These are phyloP conservation scores for Hyppa rectilinea DNA, from an alignment of 2,888 invertebrate species.

Conservation along the genomic window DNA sequence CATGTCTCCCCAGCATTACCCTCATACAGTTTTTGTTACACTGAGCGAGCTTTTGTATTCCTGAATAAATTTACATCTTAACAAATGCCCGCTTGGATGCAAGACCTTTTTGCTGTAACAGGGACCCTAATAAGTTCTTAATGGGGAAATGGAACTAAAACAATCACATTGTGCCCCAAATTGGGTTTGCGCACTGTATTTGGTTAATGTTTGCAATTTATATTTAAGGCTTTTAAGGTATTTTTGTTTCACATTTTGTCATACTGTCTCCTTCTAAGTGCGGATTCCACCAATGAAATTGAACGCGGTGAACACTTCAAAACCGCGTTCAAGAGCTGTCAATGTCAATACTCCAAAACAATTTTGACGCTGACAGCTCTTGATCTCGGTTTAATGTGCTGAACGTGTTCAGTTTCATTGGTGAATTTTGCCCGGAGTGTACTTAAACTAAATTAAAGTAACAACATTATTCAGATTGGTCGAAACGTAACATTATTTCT, in stretches of 20 bases:
- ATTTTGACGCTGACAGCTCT: too few species aligned
- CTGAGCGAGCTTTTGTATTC: constrained; percentile 79
- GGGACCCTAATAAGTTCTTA: constrained; percentile 81
- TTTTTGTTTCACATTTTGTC: neutral
- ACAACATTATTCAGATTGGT: neutral
- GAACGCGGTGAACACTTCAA: too few species aligned
- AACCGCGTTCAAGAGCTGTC: too few species aligned
- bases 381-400: too few species aligned
- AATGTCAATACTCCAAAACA: too few species aligned
- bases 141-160: constrained; percentile 80
- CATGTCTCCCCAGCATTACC: constrained; percentile 80
- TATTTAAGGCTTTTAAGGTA: constrained; percentile 16
- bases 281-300: too few species aligned
- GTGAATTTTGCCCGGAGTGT: too few species aligned
- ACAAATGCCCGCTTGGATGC: constrained; percentile 80
- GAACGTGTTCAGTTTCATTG: too few species aligned
- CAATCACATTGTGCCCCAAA: constrained; percentile 65
- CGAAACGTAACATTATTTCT: constrained; percentile 21
- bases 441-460: neutral
- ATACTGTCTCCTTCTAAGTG: neutral
- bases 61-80: constrained; percentile 88
- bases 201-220: constrained; percentile 58
- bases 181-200: constrained; percentile 65
- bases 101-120: constrained; percentile 80
- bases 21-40: constrained; percentile 83